These are phyloP conservation scores for Hestina assimilis DNA, from an alignment of 1,140 invertebrate genomes.

Conservation along the genomic window DNA sequence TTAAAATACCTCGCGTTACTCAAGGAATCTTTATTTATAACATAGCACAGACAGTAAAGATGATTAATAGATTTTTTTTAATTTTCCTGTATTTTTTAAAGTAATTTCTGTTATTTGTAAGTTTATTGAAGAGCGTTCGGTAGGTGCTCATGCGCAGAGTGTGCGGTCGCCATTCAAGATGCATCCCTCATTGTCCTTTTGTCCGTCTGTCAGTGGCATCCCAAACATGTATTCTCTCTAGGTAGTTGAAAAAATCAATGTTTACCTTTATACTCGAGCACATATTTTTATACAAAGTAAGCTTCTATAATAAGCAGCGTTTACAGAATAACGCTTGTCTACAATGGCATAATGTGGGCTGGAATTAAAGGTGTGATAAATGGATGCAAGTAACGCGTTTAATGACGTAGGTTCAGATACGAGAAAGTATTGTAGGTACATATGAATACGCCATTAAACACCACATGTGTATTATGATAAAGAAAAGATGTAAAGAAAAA, in stretches of 20 bases:
- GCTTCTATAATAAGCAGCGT: conserved; percentile 68
- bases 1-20: too few relatives aligned
- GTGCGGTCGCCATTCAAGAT: conserved; percentile 71
- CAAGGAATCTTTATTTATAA: too few relatives aligned
- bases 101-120: conserved; percentile 28
- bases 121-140: conserved; percentile 35
- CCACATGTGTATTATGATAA: neutral
- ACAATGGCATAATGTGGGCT: conserved; percentile 59
- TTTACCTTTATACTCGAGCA: conserved; percentile 76
- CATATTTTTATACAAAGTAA: conserved; percentile 76
- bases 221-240: conserved; percentile 73
- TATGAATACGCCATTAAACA: neutral
- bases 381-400: conserved; percentile 37
- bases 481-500: neutral
- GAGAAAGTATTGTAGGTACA: conserved; percentile 28
- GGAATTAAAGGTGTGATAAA: conserved; percentile 71
- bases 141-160: conserved; percentile 46
- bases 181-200: conserved; percentile 64
- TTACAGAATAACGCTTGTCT: conserved; percentile 75
- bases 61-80: too few relatives aligned
- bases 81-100: too few relatives aligned
- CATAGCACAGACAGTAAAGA: too few relatives aligned
- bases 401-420: conserved; percentile 6
- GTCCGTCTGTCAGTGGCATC: conserved; percentile 64
- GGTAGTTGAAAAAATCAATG: conserved; percentile 67